phyloP scores from a whole-genome alignment of 2,113 vertebrate genomes.

The Brachyhypopomus occidentalis region DNA sequence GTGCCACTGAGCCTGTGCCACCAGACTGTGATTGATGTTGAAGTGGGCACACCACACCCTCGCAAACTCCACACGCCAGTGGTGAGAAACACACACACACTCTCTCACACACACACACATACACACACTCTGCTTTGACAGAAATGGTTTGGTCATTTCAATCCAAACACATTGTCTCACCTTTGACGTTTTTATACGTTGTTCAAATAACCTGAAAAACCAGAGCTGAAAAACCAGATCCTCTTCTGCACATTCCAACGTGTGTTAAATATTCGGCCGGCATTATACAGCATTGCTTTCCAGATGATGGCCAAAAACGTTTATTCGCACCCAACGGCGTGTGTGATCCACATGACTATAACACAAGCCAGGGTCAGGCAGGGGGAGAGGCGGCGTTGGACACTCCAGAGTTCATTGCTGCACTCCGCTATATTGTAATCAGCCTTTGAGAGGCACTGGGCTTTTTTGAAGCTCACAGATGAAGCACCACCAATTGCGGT shows the following conservation, averaged over 20 bases:
- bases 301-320: conserved; percentile 45
- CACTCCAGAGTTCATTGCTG: conserved; percentile 25
- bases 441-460: conserved; percentile 32
- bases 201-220: conserved; percentile 59
- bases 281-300: conserved; percentile 58
- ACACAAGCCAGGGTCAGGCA: conserved; percentile 34
- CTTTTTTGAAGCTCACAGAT: conserved; percentile 54
- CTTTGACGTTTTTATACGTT: conserved; percentile 62
- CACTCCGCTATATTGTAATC: conserved; percentile 47
- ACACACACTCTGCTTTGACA: conserved; percentile 56
- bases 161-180: conserved; percentile 58
- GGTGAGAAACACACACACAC: conserved; percentile 48
- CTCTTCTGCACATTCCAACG: conserved; percentile 53
- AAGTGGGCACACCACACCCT: conserved; percentile 56
- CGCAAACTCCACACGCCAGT: conserved; percentile 36
- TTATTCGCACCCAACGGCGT: conserved; percentile 57
- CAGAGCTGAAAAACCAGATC: conserved; percentile 52
- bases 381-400: conserved; percentile 45
- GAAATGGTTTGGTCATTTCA: conserved; percentile 65
- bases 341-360: conserved; percentile 46
- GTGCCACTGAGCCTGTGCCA: conserved; percentile 22
- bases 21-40: conserved; percentile 64
- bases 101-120: background rate
- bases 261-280: conserved; percentile 61
- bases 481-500: conserved; percentile 60